These are phyloP conservation scores for Cecropterus lyciades DNA, from an alignment of 1,140 invertebrate species.

Conservation along the genomic window DNA sequence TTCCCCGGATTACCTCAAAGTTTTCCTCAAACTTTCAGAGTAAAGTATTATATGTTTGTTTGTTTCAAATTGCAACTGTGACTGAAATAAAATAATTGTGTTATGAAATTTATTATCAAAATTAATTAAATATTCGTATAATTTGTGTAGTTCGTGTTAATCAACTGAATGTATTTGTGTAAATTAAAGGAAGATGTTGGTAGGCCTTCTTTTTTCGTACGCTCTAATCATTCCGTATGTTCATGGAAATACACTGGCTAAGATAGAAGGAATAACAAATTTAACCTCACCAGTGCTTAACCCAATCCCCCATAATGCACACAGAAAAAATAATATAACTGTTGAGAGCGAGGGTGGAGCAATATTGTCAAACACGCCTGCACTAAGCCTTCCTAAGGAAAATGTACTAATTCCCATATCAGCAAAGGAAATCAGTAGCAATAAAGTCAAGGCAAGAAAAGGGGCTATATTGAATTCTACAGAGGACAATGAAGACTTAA, in stretches of 20 bases:
- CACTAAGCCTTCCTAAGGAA: conserved; percentile 46
- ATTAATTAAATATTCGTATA: no score
- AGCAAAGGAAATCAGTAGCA: conserved; percentile 52
- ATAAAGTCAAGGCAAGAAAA: conserved; percentile 59
- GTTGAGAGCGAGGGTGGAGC: conserved; percentile 57
- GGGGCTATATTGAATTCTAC: conserved; percentile 48
- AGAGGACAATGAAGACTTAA: conserved; percentile 36
- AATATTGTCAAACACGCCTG: conserved; percentile 42
- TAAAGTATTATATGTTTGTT: no score
- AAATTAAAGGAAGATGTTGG: conserved; percentile 15
- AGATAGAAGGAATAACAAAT: conserved; percentile 9
- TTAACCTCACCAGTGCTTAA: conserved; percentile 1
- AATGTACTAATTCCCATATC: conserved; percentile 45
- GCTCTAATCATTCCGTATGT: not conserved
- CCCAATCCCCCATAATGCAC: conserved; percentile 7
- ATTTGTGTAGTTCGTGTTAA: not conserved
- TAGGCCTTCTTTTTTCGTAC: conserved; percentile 17
- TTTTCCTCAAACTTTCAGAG: no score
- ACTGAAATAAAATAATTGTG: no score
- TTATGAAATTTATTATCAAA: no score
- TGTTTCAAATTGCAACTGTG: no score
- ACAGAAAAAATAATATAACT: conserved; percentile 46
- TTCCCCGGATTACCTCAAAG: no score
- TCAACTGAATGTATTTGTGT: conserved; percentile 16
- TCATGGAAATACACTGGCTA: conserved; percentile 18